phyloP scores from a whole-genome alignment of 2,113 vertebrate genomes.

The Phyllostomus discolor region DNA sequence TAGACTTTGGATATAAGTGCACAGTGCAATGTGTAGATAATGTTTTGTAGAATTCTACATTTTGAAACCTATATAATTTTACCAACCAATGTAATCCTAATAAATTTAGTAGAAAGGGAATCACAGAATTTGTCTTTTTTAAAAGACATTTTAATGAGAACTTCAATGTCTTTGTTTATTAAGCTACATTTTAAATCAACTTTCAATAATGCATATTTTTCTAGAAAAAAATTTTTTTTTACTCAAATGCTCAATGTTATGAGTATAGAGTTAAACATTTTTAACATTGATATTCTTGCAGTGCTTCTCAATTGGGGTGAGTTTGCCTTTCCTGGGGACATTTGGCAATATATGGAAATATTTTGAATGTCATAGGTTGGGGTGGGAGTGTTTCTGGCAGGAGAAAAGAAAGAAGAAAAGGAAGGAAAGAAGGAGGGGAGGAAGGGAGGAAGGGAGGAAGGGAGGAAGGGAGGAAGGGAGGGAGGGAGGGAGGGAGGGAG shows the following conservation, averaged over 20 bases:
- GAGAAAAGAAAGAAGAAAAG: not conserved
- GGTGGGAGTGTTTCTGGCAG: not conserved
- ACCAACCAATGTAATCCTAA: not conserved
- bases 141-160: not conserved
- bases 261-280: not conserved
- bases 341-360: not conserved
- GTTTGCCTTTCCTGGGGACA: not conserved
- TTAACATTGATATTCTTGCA: not conserved
- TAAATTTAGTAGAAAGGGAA: not conserved
- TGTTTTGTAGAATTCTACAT: not conserved
- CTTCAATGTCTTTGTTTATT: not conserved
- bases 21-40: not conserved
- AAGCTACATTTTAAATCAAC: not conserved
- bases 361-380: not conserved
- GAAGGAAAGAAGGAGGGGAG: not conserved
- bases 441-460: fast-evolving
- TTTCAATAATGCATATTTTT: not conserved
- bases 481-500: fast-evolving
- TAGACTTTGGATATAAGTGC: not conserved
- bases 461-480: not conserved
- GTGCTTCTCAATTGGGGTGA: not conserved
- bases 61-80: not conserved
- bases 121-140: not conserved
- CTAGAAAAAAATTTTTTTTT: not conserved
- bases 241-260: not conserved